Evolutionary conservation across 2,113 vertebrate species (phyloP).

Genomic region (Lontra canadensis): DNA sequence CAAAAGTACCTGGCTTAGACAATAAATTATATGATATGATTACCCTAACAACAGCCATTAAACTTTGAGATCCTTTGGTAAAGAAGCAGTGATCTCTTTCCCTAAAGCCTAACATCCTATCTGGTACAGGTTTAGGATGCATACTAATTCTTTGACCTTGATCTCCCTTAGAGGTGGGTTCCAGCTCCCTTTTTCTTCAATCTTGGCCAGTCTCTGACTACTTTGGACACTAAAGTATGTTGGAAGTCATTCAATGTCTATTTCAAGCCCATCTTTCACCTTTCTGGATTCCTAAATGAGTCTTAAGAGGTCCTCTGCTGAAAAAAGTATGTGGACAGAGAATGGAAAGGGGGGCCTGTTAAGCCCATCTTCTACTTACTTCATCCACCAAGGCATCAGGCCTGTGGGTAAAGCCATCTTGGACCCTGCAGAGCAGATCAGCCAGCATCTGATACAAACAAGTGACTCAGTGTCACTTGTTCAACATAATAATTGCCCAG

Average conservation of each 20-base stretch:
- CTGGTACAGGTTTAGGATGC: neutral
- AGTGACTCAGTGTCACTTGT: neutral
- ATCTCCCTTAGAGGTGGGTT: neutral
- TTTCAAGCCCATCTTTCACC: neutral
- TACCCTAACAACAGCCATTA: neutral
- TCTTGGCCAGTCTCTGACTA: neutral
- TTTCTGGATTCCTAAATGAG: neutral
- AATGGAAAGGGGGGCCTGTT: neutral
- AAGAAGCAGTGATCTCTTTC: neutral
- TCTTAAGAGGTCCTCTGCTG: neutral
- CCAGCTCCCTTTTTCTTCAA: neutral
- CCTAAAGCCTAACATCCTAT: neutral
- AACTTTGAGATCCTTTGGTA: neutral
- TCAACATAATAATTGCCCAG: neutral
- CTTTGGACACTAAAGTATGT: neutral
- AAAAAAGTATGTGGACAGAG: neutral
- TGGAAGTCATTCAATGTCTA: neutral
- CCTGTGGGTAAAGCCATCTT: neutral
- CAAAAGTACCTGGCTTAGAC: neutral
- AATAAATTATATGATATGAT: neutral
- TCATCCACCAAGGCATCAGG: neutral
- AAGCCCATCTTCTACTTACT: neutral
- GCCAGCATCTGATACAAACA: neutral
- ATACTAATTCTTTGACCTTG: neutral
- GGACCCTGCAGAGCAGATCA: neutral